Base-by-base conservation (phyloP, 2,888 invertebrate genomes). In the Drosophila paranaensis region DNA sequence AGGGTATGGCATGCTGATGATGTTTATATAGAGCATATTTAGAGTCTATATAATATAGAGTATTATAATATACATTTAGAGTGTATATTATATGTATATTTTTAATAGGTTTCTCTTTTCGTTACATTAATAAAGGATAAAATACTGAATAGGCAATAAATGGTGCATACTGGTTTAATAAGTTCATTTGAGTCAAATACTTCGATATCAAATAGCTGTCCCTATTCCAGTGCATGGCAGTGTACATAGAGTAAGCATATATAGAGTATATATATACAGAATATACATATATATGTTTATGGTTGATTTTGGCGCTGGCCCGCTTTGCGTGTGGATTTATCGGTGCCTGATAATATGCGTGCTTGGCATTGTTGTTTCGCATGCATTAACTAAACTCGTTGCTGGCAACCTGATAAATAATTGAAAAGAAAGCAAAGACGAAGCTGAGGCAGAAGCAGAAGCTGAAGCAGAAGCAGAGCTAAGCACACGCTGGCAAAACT, bases 361-460 rank as follows among this genome's bases (percentile, higher is more conserved):
- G 61, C 58, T 50, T 60, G 64, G 71, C 56, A 76, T 78, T 79
- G 68, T 72, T 75, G 64, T 62, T 66, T 67, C 64, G 68, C 55
- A 61, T 69, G 61, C 68, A 76, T 75, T 78, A 75, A 62, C 67
- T 64, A 63, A 77, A 65, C 65, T 62, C 60, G n/a, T 40, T 63
- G 62, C 65, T 70, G 61, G 51, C 74, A 57, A 14, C 57, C 76
- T 79, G 78, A 72, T 79, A 77, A 78, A 79, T 75, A 78, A 75
- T 77, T 79, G 65, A 74, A 80, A 74, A 77, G 74, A 74, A 72
- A 63, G 60, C 80, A 66, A 25, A 53, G 51, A 14, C 6, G 51
- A 20, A 20, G 50, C 1, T 11, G 48, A 11, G 33, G 50, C 6
- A 37, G 37, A 6, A 51, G 43, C 10, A 9, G 50, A 16, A 16